Conservation (phyloP, 2,888 invertebrate species). For the Athrips mouffetella region DNA sequence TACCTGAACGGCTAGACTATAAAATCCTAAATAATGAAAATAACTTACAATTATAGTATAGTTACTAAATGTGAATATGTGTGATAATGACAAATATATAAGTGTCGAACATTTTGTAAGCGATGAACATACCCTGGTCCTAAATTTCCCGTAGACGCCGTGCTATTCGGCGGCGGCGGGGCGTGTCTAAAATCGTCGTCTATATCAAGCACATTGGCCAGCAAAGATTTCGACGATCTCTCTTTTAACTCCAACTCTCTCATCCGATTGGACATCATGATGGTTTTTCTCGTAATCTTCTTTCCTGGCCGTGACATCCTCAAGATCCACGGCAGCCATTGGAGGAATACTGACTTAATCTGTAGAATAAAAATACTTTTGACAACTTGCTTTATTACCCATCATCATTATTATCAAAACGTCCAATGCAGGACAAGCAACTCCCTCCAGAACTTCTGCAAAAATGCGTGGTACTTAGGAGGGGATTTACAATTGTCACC, state of each 20-base stretch:
- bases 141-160: constrained; percentile 80
- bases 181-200: constrained; percentile 95
- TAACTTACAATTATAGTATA: too few species aligned
- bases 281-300: constrained; percentile 93
- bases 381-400: too few species aligned
- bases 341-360: constrained; percentile 96
- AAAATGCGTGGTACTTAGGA: too few species aligned
- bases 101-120: too few species aligned
- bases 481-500: too few species aligned
- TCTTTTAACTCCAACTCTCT: constrained; percentile 95
- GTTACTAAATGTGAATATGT: too few species aligned
- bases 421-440: too few species aligned
- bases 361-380: constrained; percentile 49
- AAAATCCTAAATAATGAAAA: too few species aligned
- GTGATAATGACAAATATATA: too few species aligned
- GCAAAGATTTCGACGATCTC: constrained; percentile 93
- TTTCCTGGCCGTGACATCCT: constrained; percentile 97
- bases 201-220: constrained; percentile 97
- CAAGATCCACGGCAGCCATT: constrained; percentile 98
- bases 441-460: too few species aligned
- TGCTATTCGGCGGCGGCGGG: constrained; percentile 80
- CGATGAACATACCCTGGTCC: constrained; percentile 81
- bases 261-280: constrained; percentile 94
- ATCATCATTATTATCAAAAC: neutral
- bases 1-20: too few species aligned